Conservation (phyloP, 2,888 invertebrate species). For the Cremastinae sp. region DNA sequence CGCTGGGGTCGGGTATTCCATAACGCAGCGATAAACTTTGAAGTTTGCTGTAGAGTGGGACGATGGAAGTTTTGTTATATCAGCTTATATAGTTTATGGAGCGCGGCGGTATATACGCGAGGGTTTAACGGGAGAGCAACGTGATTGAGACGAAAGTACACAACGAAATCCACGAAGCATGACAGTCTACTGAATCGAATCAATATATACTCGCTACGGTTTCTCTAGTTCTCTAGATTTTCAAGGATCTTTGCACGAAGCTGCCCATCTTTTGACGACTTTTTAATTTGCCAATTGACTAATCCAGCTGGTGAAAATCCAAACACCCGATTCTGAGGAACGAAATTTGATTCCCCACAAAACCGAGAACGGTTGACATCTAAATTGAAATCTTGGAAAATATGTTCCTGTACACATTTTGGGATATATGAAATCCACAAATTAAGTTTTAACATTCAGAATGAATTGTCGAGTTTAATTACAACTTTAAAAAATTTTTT, state of each 20-base stretch:
- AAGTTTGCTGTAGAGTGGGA: constrained; percentile 12
- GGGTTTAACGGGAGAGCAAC: constrained; percentile 3
- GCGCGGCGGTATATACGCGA: neutral
- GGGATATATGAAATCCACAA: constrained; percentile 4
- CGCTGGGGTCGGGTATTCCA: neutral
- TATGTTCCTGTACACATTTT: constrained; percentile 1
- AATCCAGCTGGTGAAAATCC: constrained; percentile 1
- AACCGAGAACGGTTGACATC: constrained; percentile 40
- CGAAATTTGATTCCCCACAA: constrained; percentile 32
- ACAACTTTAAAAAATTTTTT: no score
- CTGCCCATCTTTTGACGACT: no score
- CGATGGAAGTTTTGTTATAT: constrained; percentile 11
- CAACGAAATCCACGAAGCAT: neutral
- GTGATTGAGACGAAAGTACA: constrained; percentile 12
- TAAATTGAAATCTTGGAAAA: constrained; percentile 52
- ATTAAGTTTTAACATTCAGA: neutral
- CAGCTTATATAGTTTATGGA: constrained; percentile 24
- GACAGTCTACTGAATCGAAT: constrained; percentile 18
- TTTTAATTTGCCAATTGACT: neutral
- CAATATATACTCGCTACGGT: constrained; percentile 28
- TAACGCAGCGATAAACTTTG: neutral
- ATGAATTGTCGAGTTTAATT: neutral
- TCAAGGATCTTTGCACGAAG: no score
- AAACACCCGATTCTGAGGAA: constrained; percentile 15
- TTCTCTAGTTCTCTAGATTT: constrained; percentile 39